Conservation (phyloP, 2,797 vertebrate genomes). For the Girardinus metallicus region DNA sequence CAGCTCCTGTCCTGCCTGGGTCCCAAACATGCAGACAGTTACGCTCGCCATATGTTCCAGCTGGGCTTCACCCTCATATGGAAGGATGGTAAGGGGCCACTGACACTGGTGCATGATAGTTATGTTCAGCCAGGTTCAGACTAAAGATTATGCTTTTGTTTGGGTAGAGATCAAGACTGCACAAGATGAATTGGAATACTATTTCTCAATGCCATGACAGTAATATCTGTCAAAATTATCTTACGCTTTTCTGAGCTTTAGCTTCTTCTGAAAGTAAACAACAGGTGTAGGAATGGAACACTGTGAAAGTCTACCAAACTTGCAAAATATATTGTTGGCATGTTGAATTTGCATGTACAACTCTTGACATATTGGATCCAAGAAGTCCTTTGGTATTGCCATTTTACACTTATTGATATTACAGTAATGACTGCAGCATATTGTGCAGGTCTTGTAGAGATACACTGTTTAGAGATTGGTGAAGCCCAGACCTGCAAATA, state of each 20-base stretch:
- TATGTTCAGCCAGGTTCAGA: neutral
- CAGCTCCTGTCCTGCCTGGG: constrained; percentile 91
- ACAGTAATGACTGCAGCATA: neutral
- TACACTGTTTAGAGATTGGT: neutral
- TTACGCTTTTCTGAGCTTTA: neutral
- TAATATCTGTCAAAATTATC: neutral
- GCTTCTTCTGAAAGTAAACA: neutral
- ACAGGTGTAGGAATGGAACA: too few species aligned
- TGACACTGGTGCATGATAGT: neutral
- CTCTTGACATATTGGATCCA: neutral
- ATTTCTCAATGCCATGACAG: neutral
- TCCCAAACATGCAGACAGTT: constrained; percentile 81
- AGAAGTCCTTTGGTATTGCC: neutral
- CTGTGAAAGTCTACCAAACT: neutral
- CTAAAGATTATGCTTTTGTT: neutral
- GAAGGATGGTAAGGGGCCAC: constrained; percentile 89
- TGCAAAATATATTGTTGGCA: neutral
- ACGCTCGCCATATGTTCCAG: constrained; percentile 88
- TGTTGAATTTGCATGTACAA: neutral
- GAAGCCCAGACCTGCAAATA: neutral
- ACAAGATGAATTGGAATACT: neutral
- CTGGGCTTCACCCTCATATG: constrained; percentile 97
- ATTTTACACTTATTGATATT: neutral
- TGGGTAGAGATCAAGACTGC: neutral
- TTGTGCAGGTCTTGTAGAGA: neutral